Percentiles rank a stretch among this genome's conserved stretches.
These are phyloP conservation scores for Ethmia dodecea DNA, from an alignment of 2,888 invertebrate genomes.

Conservation along the genomic window DNA sequence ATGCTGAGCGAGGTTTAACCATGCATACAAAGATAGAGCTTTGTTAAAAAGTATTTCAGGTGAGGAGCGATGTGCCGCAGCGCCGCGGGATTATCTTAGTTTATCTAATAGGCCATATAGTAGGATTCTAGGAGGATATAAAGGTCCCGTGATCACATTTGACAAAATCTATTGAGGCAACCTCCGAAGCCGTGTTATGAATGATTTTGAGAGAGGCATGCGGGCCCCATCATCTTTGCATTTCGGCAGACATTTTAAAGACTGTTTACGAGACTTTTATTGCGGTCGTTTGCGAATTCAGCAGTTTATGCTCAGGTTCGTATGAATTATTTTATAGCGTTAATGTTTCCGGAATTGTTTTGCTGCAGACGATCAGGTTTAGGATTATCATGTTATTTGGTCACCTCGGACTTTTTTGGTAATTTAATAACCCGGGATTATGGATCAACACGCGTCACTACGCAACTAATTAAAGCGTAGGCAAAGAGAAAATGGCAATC, in stretches of 20 bases:
- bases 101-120: background rate
- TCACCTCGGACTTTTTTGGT: slow-evolving; percentile 25
- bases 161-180: too few species aligned
- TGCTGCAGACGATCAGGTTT: background rate
- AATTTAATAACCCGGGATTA: slow-evolving; percentile 69
- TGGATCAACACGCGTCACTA: slow-evolving; percentile 74
- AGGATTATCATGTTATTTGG: slow-evolving; percentile 1
- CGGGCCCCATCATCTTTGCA: too few species aligned
- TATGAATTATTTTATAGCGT: slow-evolving; percentile 7
- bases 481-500: slow-evolving; percentile 79
- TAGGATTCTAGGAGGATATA: too few species aligned
- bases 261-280: slow-evolving; percentile 21
- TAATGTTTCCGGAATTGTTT: slow-evolving; percentile 1
- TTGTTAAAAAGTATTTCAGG: slow-evolving; percentile 29
- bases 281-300: slow-evolving; percentile 10
- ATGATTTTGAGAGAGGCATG: too few species aligned
- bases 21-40: slow-evolving; percentile 30
- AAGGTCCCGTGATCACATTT: too few species aligned
- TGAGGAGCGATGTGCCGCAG: slow-evolving; percentile 27
- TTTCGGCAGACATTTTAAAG: slow-evolving; percentile 11
- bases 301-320: slow-evolving; percentile 9
- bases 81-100: slow-evolving; percentile 31
- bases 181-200: too few species aligned
- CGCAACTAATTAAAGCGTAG: slow-evolving; percentile 79
- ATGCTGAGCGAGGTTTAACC: slow-evolving; percentile 16